Conservation (phyloP, 2,113 vertebrate species). For the Pampusana beccarii region DNA sequence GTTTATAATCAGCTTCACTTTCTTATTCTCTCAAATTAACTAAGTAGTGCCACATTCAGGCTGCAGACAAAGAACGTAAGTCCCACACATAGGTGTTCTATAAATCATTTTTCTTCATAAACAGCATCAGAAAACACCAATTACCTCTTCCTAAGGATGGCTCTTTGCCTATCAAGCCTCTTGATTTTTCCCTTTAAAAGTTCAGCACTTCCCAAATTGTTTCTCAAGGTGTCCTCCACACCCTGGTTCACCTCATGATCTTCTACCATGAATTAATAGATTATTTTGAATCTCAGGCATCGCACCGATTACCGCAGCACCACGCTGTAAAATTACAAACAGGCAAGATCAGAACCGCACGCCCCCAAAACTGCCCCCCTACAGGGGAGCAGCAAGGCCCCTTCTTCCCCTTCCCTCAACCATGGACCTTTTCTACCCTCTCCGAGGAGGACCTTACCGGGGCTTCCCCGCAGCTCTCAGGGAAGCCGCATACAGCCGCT, state of each 20-base stretch:
- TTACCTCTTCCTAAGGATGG: not conserved
- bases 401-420: not conserved
- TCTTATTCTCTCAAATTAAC: slow-evolving; percentile 33
- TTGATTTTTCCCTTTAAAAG: not conserved
- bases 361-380: not conserved
- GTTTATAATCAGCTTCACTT: slow-evolving; percentile 46
- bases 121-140: not conserved
- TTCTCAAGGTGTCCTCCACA: not conserved
- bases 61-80: not conserved
- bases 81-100: not conserved
- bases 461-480: not conserved
- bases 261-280: not conserved
- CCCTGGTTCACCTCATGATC: not conserved
- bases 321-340: not conserved
- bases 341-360: not conserved
- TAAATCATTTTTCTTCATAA: not conserved
- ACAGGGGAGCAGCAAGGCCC: fast-evolving
- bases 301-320: fast-evolving
- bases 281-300: fast-evolving
- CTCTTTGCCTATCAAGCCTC: not conserved
- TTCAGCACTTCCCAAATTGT: not conserved
- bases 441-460: not conserved
- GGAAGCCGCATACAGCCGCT: not conserved
- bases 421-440: too few relatives aligned
- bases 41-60: not conserved